Conservation (phyloP, 2,888 invertebrate species). For the Tetragonisca angustula region DNA sequence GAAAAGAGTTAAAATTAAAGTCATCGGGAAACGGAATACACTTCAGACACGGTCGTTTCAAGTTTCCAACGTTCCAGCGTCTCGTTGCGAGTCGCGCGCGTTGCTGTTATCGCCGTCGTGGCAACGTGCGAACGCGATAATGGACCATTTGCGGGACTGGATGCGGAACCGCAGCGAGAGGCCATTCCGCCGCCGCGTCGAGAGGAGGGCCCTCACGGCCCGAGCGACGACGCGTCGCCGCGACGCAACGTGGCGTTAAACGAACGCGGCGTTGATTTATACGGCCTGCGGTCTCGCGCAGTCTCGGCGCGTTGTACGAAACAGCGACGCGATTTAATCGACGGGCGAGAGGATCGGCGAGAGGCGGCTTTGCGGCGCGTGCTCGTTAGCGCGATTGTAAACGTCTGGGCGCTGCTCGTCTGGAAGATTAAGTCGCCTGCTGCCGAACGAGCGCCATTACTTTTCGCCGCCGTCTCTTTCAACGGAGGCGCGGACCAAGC, state of each 20-base stretch:
- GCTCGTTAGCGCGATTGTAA: background rate
- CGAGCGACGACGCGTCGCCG: background rate
- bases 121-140: slow-evolving; percentile 15
- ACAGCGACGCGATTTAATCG: background rate
- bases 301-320: slow-evolving; percentile 27
- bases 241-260: slow-evolving; percentile 67
- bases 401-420: background rate
- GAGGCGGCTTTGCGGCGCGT: background rate
- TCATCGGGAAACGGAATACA: background rate
- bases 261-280: slow-evolving; percentile 77
- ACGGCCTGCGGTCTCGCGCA: slow-evolving; percentile 45
- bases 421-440: background rate
- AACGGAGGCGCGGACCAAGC: background rate
- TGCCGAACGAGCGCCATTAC: background rate
- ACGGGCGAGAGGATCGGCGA: background rate
- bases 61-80: no score
- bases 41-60: background rate
- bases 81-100: no score
- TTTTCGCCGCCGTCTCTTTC: background rate
- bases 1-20: background rate
- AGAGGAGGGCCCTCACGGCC: background rate
- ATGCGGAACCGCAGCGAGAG: slow-evolving; percentile 6
- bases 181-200: background rate
- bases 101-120: no score
- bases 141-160: slow-evolving; percentile 23